A percentile compares a stretch with the other conserved stretches of the same genome.
phyloP scores from a whole-genome alignment of 2,888 invertebrate genomes.

The Pyralis farinalis region DNA sequence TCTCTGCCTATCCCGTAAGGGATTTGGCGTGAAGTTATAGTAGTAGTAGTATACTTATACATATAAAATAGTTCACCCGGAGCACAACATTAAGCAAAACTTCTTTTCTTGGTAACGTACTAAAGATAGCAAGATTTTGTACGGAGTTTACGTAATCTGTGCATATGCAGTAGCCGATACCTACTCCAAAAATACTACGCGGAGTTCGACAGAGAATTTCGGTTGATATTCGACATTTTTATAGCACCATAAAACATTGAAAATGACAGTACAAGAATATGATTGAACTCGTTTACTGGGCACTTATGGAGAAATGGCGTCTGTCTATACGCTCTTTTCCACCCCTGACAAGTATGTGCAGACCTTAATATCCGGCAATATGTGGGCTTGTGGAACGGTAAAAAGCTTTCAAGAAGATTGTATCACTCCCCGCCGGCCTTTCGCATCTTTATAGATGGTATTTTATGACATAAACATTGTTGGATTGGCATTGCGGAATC shows the following conservation, averaged over 20 bases:
- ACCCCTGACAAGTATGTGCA: background rate
- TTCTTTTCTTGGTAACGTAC: no score
- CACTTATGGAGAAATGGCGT: background rate
- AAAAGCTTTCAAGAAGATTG: constrained; percentile 15
- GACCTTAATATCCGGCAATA: constrained; percentile 3
- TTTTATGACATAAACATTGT: constrained; percentile 5
- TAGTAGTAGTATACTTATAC: no score
- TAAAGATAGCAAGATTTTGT: no score
- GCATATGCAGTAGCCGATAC: no score
- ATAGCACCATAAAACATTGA: background rate
- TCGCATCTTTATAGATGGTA: constrained; percentile 2
- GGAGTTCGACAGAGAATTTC: no score
- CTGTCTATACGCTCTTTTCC: background rate
- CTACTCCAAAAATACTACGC: no score
- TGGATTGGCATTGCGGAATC: constrained; percentile 1
- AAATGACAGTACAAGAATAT: background rate
- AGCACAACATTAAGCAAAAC: no score
- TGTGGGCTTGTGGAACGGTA: constrained; percentile 2
- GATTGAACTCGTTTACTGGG: background rate
- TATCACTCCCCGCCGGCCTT: constrained; percentile 1
- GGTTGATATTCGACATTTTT: background rate
- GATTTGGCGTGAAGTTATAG: no score
- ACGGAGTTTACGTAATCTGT: no score
- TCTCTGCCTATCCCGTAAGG: no score
- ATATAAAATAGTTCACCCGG: no score